These are phyloP conservation scores for human (Homo sapiens) DNA, from an alignment of 2,113 vertebrate species.

Conservation along the genomic window GRCh38 chrX:119407501-119408000, in stretches of 20 bases:
- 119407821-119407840: constrained; percentile 18
- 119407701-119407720: not conserved
- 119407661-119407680: not conserved
- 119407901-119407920: not conserved
- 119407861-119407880: not conserved
- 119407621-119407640: not conserved
- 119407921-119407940: not conserved
- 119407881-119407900: not conserved
- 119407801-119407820: not conserved
- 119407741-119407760: not conserved
- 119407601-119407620: not conserved
- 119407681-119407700: not conserved
- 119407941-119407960: not conserved
- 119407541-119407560: not conserved
- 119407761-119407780: not conserved
- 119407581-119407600: not conserved
- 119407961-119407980: not conserved
- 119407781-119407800: not conserved
- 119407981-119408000: not conserved
- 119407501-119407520: not conserved
- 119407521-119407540: not conserved
- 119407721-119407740: not conserved
- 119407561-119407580: not conserved
- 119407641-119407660: not conserved
- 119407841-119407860: not conserved